Conservation (phyloP, 2,113 vertebrate genomes). For the Egretta garzetta region DNA sequence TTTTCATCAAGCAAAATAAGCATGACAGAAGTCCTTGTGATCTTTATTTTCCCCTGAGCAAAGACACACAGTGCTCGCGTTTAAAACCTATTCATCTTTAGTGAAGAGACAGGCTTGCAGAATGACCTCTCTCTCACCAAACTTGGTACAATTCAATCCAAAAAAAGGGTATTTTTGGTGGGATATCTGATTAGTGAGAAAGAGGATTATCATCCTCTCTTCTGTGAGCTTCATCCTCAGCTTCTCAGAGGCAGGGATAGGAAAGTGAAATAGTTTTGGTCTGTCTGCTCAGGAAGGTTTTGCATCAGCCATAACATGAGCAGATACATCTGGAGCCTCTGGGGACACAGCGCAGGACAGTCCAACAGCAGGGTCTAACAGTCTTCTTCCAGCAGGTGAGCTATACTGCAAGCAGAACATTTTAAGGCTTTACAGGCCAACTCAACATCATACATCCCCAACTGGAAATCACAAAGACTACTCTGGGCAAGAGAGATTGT, state of each 20-base stretch:
- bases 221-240: not conserved
- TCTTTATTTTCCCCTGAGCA: not conserved
- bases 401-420: accelerated
- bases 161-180: not conserved
- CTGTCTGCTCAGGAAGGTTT: not conserved
- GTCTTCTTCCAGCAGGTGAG: not conserved
- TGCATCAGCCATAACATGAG: not conserved
- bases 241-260: not conserved
- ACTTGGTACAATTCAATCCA: not conserved
- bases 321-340: not conserved
- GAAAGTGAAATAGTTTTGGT: not conserved
- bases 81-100: not conserved
- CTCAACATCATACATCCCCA: not conserved
- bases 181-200: not conserved
- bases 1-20: not conserved
- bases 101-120: not conserved
- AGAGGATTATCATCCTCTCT: not conserved
- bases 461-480: not conserved
- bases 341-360: not conserved
- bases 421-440: not conserved
- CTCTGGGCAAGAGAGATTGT: not conserved
- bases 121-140: not conserved
- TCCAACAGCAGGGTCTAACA: accelerated
- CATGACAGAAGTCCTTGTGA: not conserved
- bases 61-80: not conserved